A percentile compares a stretch with the other conserved stretches of the same genome.
Evolutionary conservation across 2,797 vertebrate genomes (phyloP).

Genomic region (Pagetopsis macropterus): DNA sequence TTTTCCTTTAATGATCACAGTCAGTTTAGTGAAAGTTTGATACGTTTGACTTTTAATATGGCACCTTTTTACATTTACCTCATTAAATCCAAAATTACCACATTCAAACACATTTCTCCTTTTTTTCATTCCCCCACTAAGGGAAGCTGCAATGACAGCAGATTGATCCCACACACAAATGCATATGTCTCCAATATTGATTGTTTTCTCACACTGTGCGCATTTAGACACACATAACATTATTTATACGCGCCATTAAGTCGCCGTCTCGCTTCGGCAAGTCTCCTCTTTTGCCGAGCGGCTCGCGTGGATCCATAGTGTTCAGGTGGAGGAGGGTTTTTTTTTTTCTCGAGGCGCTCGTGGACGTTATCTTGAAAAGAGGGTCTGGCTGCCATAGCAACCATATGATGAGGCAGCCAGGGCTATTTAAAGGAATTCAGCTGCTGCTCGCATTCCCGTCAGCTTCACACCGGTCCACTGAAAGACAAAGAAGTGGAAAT

Average conservation of each 20-base stretch:
- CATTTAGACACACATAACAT: constrained; percentile 24
- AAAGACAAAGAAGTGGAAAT: constrained; percentile 70
- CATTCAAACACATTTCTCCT: neutral
- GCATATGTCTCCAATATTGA: constrained; percentile 44
- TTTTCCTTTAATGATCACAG: no score
- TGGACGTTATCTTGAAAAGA: constrained; percentile 79
- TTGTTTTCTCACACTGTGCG: constrained; percentile 13
- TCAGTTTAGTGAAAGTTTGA: no score
- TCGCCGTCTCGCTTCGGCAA: constrained; percentile 33
- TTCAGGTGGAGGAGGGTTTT: constrained; percentile 71
- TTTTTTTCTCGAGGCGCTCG: constrained; percentile 43
- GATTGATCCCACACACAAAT: constrained; percentile 32
- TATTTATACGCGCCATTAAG: constrained; percentile 53
- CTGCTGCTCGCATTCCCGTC: constrained; percentile 71
- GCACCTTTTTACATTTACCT: no score
- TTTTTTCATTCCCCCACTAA: constrained; percentile 16
- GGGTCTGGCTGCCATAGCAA: constrained; percentile 82
- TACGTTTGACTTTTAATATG: no score
- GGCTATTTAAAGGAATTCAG: constrained; percentile 85
- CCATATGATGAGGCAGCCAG: constrained; percentile 82
- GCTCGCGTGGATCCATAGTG: constrained; percentile 57
- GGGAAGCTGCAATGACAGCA: neutral
- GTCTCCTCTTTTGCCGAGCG: constrained; percentile 24
- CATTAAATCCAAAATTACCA: no score
- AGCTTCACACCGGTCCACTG: constrained; percentile 69